Percentiles rank a stretch among this genome's conserved stretches.
Conservation (phyloP, 35 echinoderm and acorn worm genomes). For the Ophiothrix spiculata region DNA sequence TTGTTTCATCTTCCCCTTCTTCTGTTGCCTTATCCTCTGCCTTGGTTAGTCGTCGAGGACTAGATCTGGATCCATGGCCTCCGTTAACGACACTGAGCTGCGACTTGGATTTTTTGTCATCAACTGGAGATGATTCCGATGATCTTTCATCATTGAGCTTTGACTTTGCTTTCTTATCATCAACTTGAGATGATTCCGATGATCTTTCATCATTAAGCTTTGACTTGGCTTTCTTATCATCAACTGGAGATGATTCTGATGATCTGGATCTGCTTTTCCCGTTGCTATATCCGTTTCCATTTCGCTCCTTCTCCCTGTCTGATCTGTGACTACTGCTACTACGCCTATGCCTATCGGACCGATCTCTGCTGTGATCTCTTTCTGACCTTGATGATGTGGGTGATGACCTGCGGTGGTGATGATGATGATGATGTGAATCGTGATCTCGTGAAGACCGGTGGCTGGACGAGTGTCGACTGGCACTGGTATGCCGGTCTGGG, state of each 20-base stretch:
- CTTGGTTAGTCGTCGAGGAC: background rate
- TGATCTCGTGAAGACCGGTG: background rate
- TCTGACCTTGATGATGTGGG: slow-evolving; percentile 18
- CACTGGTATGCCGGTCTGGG: background rate
- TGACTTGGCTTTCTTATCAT: background rate
- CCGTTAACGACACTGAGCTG: background rate
- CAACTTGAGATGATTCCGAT: background rate
- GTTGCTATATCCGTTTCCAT: too few species aligned
- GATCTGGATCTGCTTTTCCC: too few species aligned
- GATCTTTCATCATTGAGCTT: background rate
- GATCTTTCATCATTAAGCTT: background rate
- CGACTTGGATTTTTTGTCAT: background rate
- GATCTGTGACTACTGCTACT: too few species aligned
- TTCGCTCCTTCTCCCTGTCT: background rate
- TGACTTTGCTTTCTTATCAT: background rate
- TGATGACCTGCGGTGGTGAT: background rate
- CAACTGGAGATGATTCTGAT: background rate
- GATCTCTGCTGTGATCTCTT: background rate
- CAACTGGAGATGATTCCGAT: background rate
- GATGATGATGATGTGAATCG: background rate
- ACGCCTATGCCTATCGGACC: background rate
- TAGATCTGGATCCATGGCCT: background rate
- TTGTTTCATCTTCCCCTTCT: background rate
- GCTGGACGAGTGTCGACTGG: background rate
- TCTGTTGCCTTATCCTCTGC: background rate